A percentile compares a stretch with the other conserved stretches of the same genome.
Conservation (phyloP, 2,113 vertebrate species). For the Gymnorhina tibicen region DNA sequence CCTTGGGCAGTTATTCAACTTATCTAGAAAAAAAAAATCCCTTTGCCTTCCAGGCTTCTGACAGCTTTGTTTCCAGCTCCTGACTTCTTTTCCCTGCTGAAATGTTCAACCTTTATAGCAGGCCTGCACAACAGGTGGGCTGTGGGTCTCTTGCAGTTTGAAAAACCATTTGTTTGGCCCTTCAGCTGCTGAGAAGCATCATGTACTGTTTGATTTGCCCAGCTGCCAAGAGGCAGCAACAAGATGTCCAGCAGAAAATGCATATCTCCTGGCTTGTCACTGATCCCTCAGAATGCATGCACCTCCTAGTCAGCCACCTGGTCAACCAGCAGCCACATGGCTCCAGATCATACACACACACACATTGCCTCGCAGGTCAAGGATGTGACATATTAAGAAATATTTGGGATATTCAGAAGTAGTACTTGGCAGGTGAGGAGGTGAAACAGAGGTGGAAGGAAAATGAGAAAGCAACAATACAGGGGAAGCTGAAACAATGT, state of each 20-base stretch:
- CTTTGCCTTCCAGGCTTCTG: conserved; percentile 51
- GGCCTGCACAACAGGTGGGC: conserved; percentile 57
- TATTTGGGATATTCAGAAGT: not conserved
- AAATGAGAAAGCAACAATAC: not conserved
- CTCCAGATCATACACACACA: not conserved
- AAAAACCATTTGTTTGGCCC: conserved; percentile 61
- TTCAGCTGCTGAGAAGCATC: conserved; percentile 63
- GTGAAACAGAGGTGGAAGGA: not conserved
- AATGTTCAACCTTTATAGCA: conserved; percentile 56
- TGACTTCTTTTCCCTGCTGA: conserved; percentile 58
- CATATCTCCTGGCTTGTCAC: not conserved
- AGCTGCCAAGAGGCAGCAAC: conserved; percentile 55
- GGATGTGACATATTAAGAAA: not conserved
- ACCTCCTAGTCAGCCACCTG: conserved; percentile 5
- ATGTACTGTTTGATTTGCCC: conserved; percentile 59
- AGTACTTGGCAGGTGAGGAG: not conserved
- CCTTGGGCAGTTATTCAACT: conserved; percentile 60
- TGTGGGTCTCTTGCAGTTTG: conserved; percentile 38
- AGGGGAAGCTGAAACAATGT: not conserved
- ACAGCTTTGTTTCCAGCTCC: conserved; percentile 58
- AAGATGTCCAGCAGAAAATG: conserved; percentile 56
- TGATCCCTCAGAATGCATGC: not conserved
- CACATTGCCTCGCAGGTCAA: not conserved
- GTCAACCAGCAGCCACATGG: not conserved
- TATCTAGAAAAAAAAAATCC: conserved; percentile 28